Evolutionary conservation across 2,113 vertebrate genomes (phyloP), one percentile per base, ranked within the genome.

Genomic region (Ailurus styani): DNA sequence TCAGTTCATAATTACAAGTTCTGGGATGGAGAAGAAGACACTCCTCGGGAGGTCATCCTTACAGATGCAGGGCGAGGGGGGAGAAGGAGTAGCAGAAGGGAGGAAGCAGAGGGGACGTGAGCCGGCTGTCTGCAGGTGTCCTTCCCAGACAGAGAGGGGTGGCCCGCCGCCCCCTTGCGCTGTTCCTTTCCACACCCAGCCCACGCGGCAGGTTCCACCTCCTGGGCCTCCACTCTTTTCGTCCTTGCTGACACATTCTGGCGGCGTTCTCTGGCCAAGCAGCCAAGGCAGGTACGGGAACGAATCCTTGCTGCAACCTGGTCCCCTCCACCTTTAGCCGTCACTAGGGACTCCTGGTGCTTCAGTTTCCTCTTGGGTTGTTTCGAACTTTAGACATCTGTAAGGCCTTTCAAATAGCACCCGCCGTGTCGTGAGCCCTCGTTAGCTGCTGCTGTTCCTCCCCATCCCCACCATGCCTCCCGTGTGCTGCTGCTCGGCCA

Each of bases 401-500:
- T 66, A 31, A 66, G 75, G 54, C n/a, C 0, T 72, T 75, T 34
- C 9, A 64, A 37, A 20, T 15, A 2, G 23, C 3, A 0, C 45
- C 66, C 23, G 81, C 45, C 3, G 0, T 6, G 4, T 57, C 15
- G 6, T 21, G 37, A 25, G 55, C 45, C 2, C 55, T 45, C 4
- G 0, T 42, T n/a, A 12, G 62, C 62, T 66, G 15, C 84, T 54
- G 5, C 72, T 25, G 0, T 20, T 6, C 1, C 0, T 7, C 31
- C 42, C 64, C 42, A n/a, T n/a, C 31, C 40, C n/a, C 5, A 42
- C 4, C 34, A 47, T 12, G 31, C 18, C 25, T 27, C 21, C 17
- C 0, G 37, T 10, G 20, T 7, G 0, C 73, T 14, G 0, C 45
- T 18, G 64, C 52, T 21, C 37, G 0, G 12, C 29, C 27, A 55